Percentiles rank a stretch among this genome's conserved stretches.
phyloP scores from a whole-genome alignment of 2,113 vertebrate species.

The Syngnathus floridae region DNA sequence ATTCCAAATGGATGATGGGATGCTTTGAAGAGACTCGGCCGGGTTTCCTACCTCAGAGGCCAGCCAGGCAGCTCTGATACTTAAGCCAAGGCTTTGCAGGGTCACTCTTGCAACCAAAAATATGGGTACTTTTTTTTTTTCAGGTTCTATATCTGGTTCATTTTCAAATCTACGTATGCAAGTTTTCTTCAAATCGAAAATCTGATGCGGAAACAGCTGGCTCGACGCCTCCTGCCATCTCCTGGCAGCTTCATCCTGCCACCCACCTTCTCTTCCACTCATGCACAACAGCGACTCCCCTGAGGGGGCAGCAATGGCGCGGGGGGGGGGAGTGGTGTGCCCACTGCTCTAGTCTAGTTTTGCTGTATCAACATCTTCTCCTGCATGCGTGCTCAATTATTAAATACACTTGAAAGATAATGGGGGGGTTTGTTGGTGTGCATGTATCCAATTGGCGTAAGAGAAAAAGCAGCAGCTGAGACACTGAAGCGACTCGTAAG shows the following conservation, averaged over 20 bases:
- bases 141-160: neutral
- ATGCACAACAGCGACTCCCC: conserved; percentile 41
- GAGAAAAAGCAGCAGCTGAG: conserved; percentile 2
- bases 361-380: conserved; percentile 13
- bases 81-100: neutral
- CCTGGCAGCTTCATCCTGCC: conserved; percentile 35
- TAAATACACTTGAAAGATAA: conserved; percentile 14
- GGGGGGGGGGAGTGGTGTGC: conserved; percentile 32
- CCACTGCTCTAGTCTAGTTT: conserved; percentile 3
- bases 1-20: conserved; percentile 44
- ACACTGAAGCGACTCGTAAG: neutral
- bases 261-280: conserved; percentile 52
- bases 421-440: conserved; percentile 7
- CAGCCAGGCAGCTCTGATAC: neutral
- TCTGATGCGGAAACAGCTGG: conserved; percentile 24
- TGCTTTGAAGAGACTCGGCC: conserved; percentile 21
- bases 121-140: no score
- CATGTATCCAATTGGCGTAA: conserved; percentile 37
- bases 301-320: conserved; percentile 46
- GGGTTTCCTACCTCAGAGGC: conserved; percentile 21
- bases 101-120: neutral
- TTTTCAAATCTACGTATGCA: no score
- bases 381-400: conserved; percentile 7
- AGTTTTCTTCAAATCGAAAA: conserved; percentile 2
- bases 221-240: conserved; percentile 36